A percentile compares a stretch with the other conserved stretches of the same genome.
phyloP scores from a whole-genome alignment of 2,113 vertebrate genomes.

The Calidris pugnax region DNA sequence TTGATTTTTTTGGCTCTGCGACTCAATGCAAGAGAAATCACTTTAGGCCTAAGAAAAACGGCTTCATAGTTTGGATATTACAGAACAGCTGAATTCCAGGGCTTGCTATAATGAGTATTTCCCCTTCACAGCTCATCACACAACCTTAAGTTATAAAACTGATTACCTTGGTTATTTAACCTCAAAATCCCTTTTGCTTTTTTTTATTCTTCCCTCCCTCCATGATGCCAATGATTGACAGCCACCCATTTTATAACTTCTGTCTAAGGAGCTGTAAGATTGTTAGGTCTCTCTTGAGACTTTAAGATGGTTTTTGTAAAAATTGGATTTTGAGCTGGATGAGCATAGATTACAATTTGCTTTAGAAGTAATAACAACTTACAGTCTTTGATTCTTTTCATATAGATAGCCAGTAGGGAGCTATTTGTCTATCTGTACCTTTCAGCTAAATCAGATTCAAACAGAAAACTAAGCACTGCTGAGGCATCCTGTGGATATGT shows the following conservation, averaged over 20 bases:
- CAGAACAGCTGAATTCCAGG: background rate
- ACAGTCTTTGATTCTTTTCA: background rate
- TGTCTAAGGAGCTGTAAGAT: background rate
- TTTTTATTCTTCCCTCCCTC: background rate
- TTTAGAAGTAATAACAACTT: conserved; percentile 5
- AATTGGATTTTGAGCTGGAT: background rate
- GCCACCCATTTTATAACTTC: background rate
- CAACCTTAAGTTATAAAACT: background rate
- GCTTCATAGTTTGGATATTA: background rate
- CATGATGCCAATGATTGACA: background rate
- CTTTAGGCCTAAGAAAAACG: background rate
- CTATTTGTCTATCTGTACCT: background rate
- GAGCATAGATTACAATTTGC: background rate
- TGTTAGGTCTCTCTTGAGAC: background rate
- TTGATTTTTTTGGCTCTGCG: background rate
- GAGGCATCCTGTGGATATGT: background rate
- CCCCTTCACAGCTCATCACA: background rate
- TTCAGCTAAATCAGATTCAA: conserved; percentile 36
- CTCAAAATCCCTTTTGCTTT: background rate
- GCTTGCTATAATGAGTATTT: background rate
- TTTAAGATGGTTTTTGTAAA: background rate
- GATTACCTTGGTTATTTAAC: background rate
- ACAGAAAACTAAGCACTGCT: background rate
- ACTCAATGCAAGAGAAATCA: background rate
- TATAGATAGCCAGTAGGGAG: background rate